These are phyloP conservation scores for Luperina nickerlii DNA, from an alignment of 2,888 invertebrate species.

Conservation along the genomic window DNA sequence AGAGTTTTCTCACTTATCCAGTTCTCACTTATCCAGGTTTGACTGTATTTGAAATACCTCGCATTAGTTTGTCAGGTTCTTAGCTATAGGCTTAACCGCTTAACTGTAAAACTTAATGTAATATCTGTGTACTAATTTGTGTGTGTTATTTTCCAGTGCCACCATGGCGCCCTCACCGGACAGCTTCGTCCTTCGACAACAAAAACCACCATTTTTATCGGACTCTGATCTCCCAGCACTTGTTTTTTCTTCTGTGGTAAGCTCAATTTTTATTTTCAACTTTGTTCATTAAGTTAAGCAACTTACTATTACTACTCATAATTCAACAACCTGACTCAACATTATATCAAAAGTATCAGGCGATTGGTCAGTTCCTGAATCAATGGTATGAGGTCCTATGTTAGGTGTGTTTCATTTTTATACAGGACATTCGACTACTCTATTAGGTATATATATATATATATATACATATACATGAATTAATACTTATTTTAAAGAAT, in stretches of 20 bases:
- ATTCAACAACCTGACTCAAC: background rate
- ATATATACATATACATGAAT: background rate
- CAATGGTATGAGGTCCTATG: background rate
- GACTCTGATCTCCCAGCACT: slow-evolving; percentile 76
- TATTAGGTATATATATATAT: too few relatives aligned
- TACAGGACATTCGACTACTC: background rate
- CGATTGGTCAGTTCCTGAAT: background rate
- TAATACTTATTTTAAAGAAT: background rate
- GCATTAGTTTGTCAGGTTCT: background rate
- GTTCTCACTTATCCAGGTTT: too few relatives aligned
- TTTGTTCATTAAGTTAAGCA: background rate
- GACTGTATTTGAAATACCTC: background rate
- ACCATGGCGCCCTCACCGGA: slow-evolving; percentile 94
- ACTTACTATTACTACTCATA: background rate
- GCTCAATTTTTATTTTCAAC: slow-evolving; percentile 58
- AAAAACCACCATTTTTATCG: slow-evolving; percentile 87
- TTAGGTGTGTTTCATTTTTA: background rate
- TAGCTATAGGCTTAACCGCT: too few relatives aligned
- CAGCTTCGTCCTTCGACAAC: slow-evolving; percentile 92
- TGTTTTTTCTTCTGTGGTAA: slow-evolving; percentile 80
- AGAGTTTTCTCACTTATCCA: too few relatives aligned
- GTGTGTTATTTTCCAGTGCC: slow-evolving; percentile 92
- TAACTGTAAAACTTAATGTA: background rate
- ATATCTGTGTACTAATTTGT: slow-evolving; percentile 9
- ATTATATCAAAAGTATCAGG: background rate